These are phyloP conservation scores for Perithous albicinctus DNA, from an alignment of 2,888 invertebrate genomes.

Conservation along the genomic window DNA sequence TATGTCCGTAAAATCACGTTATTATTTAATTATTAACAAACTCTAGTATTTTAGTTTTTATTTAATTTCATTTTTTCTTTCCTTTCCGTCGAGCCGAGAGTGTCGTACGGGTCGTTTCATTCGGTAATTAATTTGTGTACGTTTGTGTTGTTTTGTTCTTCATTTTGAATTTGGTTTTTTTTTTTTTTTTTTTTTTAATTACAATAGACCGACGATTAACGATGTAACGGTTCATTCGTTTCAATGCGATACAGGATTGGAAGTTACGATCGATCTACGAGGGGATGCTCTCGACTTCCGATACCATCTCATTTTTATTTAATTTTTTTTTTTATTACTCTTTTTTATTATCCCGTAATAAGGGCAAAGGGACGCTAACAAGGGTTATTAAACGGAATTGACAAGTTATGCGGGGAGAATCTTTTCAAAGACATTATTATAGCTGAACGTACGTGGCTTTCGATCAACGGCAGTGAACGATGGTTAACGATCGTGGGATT, in stretches of 20 bases:
- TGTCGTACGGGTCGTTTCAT: slow-evolving; percentile 47
- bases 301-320: slow-evolving; percentile 9
- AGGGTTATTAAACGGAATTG: slow-evolving; percentile 13
- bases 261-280: slow-evolving; percentile 53
- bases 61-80: slow-evolving; percentile 4
- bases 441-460: slow-evolving; percentile 10
- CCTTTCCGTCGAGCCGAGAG: slow-evolving; percentile 51
- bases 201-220: slow-evolving; percentile 60
- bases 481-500: slow-evolving; percentile 18
- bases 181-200: slow-evolving; percentile 55
- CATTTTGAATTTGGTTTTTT: slow-evolving; percentile 11
- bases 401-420: background rate
- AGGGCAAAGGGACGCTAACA: slow-evolving; percentile 1
- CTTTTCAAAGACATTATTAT: slow-evolving; percentile 16
- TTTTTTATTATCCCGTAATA: slow-evolving; percentile 16
- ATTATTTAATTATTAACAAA: slow-evolving; percentile 70
- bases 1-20: slow-evolving; percentile 68
- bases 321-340: background rate
- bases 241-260: slow-evolving; percentile 73
- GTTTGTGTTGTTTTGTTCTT: slow-evolving; percentile 25
- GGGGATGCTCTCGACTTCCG: slow-evolving; percentile 27
- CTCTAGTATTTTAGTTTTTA: slow-evolving; percentile 51
- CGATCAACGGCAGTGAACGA: slow-evolving; percentile 24
- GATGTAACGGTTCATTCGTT: slow-evolving; percentile 62
- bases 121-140: slow-evolving; percentile 54